A percentile compares a stretch with the other conserved stretches of the same genome.
Conservation (phyloP, 1,140 invertebrate genomes). For the Polyergus mexicanus region DNA sequence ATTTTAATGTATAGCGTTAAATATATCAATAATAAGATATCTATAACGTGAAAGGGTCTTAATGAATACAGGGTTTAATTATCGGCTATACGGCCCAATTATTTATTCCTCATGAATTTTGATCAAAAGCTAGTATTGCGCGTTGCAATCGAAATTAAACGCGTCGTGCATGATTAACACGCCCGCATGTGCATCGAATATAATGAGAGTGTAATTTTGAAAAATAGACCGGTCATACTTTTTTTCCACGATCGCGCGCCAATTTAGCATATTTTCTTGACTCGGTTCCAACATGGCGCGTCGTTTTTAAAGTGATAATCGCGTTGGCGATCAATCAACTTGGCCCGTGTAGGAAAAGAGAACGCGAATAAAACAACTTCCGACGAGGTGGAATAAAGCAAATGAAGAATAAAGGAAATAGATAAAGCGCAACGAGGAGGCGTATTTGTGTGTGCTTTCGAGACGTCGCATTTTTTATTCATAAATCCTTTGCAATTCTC, state of each 20-base stretch:
- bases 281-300: conserved; percentile 51
- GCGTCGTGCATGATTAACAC: conserved; percentile 50
- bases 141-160: conserved; percentile 39
- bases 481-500: neutral
- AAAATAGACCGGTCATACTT: conserved; percentile 30
- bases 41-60: neutral
- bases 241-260: conserved; percentile 38
- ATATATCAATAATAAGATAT: conserved; percentile 21
- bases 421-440: neutral
- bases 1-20: neutral
- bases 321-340: conserved; percentile 62
- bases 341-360: conserved; percentile 47
- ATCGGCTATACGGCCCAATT: conserved; percentile 36
- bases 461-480: conserved; percentile 23
- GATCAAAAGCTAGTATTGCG: conserved; percentile 36
- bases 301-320: conserved; percentile 62
- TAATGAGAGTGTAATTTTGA: conserved; percentile 41
- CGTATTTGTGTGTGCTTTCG: conserved; percentile 36
- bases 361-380: conserved; percentile 59
- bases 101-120: conserved; percentile 59
- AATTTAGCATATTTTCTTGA: conserved; percentile 65
- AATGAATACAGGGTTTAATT: conserved; percentile 45
- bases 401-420: conserved; percentile 36
- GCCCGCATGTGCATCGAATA: conserved; percentile 28
- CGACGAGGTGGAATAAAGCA: conserved; percentile 48